Percentiles rank a stretch among this genome's conserved stretches.
These are phyloP conservation scores for Amphiura filiformis DNA, from an alignment of 35 echinoderm and acorn worm species.

Conservation along the genomic window DNA sequence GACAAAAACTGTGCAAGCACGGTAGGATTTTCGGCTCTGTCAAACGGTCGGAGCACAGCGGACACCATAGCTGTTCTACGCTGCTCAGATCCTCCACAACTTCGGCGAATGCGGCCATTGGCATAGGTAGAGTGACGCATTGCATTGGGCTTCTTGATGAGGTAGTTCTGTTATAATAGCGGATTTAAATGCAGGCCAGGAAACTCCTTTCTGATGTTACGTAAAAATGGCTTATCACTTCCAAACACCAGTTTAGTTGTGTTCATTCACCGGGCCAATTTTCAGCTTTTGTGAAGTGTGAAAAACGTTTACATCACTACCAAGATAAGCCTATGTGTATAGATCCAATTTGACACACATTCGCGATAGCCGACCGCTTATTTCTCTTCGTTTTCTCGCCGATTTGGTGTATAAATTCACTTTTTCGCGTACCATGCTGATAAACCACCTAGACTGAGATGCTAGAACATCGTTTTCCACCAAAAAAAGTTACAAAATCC, in stretches of 20 bases:
- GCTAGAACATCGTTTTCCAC: too few species aligned
- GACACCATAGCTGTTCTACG: constrained; percentile 71
- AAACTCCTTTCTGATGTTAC: not conserved
- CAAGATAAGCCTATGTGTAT: too few species aligned
- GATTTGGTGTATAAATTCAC: too few species aligned
- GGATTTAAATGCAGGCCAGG: not conserved
- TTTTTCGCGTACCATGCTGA: too few species aligned
- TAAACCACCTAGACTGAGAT: too few species aligned
- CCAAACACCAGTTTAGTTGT: not conserved
- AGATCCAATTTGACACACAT: too few species aligned
- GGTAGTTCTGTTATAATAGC: not conserved
- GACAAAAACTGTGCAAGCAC: constrained; percentile 94
- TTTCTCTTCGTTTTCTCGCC: too few species aligned
- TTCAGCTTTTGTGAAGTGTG: not conserved
- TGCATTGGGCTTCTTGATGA: not conserved
- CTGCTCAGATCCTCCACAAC: not conserved
- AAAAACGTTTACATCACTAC: not conserved
- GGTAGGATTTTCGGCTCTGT: constrained; percentile 84
- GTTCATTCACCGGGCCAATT: not conserved
- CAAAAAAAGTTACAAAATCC: too few species aligned
- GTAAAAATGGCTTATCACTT: constrained; percentile 9
- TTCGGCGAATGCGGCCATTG: constrained; percentile 35
- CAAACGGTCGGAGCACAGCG: constrained; percentile 84
- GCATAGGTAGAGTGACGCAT: constrained; percentile 22
- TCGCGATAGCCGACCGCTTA: too few species aligned